Base-by-base conservation (phyloP, 2,888 invertebrate genomes). In the Subacronicta megacephala region DNA sequence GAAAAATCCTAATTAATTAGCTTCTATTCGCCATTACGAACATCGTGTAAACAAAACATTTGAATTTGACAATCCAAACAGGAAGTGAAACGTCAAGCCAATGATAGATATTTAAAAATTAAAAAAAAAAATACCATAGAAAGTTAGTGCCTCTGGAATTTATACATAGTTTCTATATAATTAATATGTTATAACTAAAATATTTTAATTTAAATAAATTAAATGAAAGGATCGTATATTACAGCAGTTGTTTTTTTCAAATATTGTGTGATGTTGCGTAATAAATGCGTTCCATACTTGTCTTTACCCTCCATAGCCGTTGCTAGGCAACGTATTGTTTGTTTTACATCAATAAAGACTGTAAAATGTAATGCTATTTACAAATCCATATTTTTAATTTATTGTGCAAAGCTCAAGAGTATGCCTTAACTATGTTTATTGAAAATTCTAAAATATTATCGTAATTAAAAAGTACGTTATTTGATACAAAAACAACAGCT, bases 1-100 rank as follows among this genome's bases (percentile, higher is more conserved):
- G 59, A 59, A 71, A 74, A 66, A 54, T 37, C 56, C 56, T 31
- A 38, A 50, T 53, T 58, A 64, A 53, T 57, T 41, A 42, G 36
- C 46, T 35, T 54, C 50, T 41, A 61, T 44, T 47, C 58, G 69
- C 56, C 60, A 69, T 72, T 55, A 53, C 40, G 46, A 61, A 73
- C 6, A 20, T 12, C 45, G 59, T 59, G 44, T 49, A 52, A 65
- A 50, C 44, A 65, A 52, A 65, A 50, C 44, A 65, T 76, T 75
- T 64, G 62, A 75, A 75, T 70, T 67, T 75, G 73, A 70, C 62
- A 62, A 41, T 23, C 41, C 29, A 54, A 18, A 54, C 16, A 49
- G 38, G 58, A 49, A 38, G 40, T 36, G 6, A 10, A 1, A 10
- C 10, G 10, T 26, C 26, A 26, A 26, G 23, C 1, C 26, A 26